Evolutionary conservation across 2,888 invertebrate genomes (phyloP), one percentile per base, ranked within the genome.

Genomic region (Leptopilina myrica): DNA sequence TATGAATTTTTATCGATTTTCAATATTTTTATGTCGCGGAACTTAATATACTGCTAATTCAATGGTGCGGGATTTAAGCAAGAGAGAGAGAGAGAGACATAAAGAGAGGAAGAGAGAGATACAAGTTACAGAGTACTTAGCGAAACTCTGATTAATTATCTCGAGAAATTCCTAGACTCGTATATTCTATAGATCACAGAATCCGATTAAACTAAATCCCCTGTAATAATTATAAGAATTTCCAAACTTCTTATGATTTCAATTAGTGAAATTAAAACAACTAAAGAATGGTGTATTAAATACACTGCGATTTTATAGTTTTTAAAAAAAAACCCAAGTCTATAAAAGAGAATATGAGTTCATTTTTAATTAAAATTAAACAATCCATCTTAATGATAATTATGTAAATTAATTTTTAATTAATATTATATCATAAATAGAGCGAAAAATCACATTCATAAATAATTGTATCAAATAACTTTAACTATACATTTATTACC

Each of bases 61-160:
- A 49, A 62, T 15, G 8, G 62, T 20, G 33, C 33, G 33, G 62
- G 20, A 62, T 15, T 62, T 62, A 20, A 62, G 33, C 33, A 33
- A 33, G 33, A 33, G 33, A 33, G 33, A 33, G 33, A 33, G 20
- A 20, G 20, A 20, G 20, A 20, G 20, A 20, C 20, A 20, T 20
- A 33, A 5, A 33, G 33, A 33, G 33, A 33, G 33, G 4, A 2
- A 33, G 33, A 33, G 33, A 33, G 7, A 15, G 7, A 62, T 20
- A 20, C 8, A 20, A 62, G 59, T 59, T 59, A 7, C 59, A 59
- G 15, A 59, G 59, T 59, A 59, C 59, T 59, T 59, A 59, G 59
- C 15, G 59, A 59, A 59, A 59, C 59, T 59, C 59, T 59, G 59
- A n/a, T 59, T 59, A 59, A 59, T 59, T 59, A 59, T 59, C 59